Conservation (phyloP, 2,113 vertebrate species). For the Tympanuchus pallidicinctus region DNA sequence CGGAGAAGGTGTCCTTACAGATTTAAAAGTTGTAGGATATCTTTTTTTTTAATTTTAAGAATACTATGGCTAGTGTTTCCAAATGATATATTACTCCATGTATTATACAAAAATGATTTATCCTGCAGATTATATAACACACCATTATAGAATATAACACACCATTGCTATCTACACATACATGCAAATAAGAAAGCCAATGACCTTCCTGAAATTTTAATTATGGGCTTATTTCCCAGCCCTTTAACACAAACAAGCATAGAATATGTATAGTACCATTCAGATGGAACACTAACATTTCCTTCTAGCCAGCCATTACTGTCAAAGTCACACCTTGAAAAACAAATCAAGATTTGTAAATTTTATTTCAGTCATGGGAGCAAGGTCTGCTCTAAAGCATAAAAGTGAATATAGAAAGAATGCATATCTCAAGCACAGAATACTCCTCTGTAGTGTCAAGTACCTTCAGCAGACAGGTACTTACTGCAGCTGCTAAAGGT, state of each 20-base stretch:
- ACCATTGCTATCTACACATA: not conserved
- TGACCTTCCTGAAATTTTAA: accelerated
- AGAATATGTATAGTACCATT: not conserved
- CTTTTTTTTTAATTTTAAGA: not conserved
- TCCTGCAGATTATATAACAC: not conserved
- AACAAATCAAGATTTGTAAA: not conserved
- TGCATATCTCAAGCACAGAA: accelerated
- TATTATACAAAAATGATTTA: not conserved
- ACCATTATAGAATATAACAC: not conserved
- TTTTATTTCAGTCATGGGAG: not conserved
- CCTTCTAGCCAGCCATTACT: not conserved
- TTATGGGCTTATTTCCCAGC: not conserved
- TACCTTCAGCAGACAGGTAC: not conserved
- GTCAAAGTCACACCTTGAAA: not conserved
- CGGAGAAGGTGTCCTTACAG: not conserved
- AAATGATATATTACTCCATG: not conserved
- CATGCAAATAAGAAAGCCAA: not conserved
- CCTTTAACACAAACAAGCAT: not conserved
- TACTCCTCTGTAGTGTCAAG: not conserved
- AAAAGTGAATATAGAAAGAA: not conserved
- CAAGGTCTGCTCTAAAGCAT: not conserved
- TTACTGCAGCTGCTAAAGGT: not conserved
- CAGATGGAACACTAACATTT: not conserved
- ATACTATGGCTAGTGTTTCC: not conserved
- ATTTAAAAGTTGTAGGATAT: not conserved